Percentiles rank a stretch among this genome's conserved stretches.
Evolutionary conservation across 2,113 vertebrate species (phyloP).

Genomic region (Pelodiscus sinensis): DNA sequence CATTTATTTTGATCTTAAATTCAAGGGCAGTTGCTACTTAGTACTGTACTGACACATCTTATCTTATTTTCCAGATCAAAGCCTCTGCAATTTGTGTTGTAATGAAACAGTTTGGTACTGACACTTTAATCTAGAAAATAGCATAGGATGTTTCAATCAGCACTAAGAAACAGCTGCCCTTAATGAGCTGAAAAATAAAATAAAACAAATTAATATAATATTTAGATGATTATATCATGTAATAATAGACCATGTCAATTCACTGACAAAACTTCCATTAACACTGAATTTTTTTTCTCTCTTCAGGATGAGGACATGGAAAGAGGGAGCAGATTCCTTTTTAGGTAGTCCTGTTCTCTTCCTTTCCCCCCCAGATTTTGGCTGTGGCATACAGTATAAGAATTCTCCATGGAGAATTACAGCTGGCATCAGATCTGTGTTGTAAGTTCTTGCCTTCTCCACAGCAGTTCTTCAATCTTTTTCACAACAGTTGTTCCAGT

Average conservation of each 20-base stretch:
- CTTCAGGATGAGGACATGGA: neutral
- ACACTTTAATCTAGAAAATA: neutral
- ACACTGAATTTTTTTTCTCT: neutral
- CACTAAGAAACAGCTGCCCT: neutral
- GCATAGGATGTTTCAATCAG: neutral
- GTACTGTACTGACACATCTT: neutral
- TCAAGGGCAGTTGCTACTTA: neutral
- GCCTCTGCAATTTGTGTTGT: too few relatives aligned
- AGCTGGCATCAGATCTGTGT: neutral
- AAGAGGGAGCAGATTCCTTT: neutral
- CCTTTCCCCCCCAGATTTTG: rapidly evolving
- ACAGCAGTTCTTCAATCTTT: neutral
- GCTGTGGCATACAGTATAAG: neutral
- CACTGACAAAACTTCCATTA: neutral
- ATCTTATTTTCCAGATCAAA: too few relatives aligned
- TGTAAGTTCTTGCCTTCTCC: neutral
- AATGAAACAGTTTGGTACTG: neutral
- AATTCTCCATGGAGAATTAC: neutral
- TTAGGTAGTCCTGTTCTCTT: neutral
- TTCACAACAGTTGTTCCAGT: neutral
- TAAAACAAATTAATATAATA: neutral
- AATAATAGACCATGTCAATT: neutral
- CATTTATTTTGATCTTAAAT: neutral
- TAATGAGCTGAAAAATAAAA: neutral
- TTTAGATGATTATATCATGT: neutral